Evolutionary conservation across 2,113 vertebrate species (phyloP).

Genomic region (Pontoporia blainvillei): DNA sequence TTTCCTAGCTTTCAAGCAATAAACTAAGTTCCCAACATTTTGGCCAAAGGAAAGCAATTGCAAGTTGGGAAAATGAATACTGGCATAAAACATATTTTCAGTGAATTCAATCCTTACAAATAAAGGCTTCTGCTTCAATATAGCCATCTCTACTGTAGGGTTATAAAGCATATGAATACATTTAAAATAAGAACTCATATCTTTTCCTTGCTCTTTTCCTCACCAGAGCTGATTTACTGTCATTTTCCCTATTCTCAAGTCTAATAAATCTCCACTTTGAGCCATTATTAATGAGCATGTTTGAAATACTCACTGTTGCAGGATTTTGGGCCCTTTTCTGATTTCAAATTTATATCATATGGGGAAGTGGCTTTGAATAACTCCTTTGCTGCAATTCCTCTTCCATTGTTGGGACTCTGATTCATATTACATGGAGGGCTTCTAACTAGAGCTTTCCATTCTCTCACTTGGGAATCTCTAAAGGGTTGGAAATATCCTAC

Average conservation of each 20-base stretch:
- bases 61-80: constrained; percentile 32
- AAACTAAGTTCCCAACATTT: constrained; percentile 33
- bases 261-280: constrained; percentile 57
- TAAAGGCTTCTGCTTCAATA: constrained; percentile 45
- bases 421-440: background rate
- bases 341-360: constrained; percentile 48
- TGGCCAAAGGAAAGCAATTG: constrained; percentile 27
- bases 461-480: background rate
- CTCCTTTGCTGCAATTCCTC: background rate
- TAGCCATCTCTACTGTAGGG: constrained; percentile 22
- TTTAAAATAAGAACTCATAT: constrained; percentile 53
- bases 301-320: constrained; percentile 44
- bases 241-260: background rate
- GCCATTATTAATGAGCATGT: constrained; percentile 52
- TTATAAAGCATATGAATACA: constrained; percentile 39
- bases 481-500: background rate
- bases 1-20: constrained; percentile 27
- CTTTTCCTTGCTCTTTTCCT: constrained; percentile 37
- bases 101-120: constrained; percentile 40
- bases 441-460: background rate
- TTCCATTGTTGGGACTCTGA: background rate
- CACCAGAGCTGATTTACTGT: constrained; percentile 42
- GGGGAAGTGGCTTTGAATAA: background rate
- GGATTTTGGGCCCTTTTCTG: background rate
- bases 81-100: background rate